Evolutionary conservation across 2,113 vertebrate species (phyloP).

Genomic region (Octodon degus): DNA sequence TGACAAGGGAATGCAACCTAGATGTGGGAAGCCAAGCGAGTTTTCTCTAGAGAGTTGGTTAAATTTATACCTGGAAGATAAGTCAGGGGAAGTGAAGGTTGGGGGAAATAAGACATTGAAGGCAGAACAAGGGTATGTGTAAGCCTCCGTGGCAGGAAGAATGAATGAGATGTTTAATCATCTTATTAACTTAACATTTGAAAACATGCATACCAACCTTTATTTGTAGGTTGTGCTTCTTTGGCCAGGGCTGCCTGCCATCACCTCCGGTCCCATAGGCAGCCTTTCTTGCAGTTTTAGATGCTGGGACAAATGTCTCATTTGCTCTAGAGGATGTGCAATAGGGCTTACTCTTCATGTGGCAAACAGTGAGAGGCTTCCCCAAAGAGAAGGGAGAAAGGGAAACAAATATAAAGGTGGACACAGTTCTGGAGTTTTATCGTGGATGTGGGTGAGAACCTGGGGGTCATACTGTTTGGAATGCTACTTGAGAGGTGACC

Average conservation of each 20-base stretch:
- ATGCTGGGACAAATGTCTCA: neutral
- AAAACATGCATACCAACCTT: neutral
- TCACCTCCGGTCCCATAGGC: neutral
- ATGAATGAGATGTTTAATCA: neutral
- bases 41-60: neutral
- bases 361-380: fast-evolving
- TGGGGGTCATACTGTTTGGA: neutral
- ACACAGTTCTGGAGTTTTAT: fast-evolving
- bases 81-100: neutral
- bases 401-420: fast-evolving
- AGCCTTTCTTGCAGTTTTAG: neutral
- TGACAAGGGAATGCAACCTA: neutral
- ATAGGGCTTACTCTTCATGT: too few species aligned
- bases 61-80: neutral
- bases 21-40: too few species aligned
- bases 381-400: neutral
- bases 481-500: fast-evolving
- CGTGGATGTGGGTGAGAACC: neutral
- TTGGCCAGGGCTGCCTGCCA: neutral
- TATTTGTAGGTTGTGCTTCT: neutral
- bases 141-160: neutral
- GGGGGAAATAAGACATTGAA: neutral
- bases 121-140: fast-evolving
- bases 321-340: fast-evolving
- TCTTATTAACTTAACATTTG: neutral